These are phyloP conservation scores for Aurelia sp. DNA, from an alignment of 30 jellyfish, hydroid and myxozoan genomes.

Conservation along the genomic window DNA sequence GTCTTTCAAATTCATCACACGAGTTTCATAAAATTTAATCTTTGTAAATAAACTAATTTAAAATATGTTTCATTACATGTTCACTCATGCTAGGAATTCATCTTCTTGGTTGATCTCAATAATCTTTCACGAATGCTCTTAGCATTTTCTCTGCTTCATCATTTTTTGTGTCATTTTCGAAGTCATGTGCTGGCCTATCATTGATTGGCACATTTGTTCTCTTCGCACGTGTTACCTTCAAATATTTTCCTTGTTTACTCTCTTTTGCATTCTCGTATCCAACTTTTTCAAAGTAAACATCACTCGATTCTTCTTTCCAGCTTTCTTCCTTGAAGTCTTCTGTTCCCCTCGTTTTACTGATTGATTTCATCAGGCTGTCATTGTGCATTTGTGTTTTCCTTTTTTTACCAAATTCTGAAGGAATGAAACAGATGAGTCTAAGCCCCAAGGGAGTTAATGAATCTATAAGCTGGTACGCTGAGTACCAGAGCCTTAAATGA, in stretches of 20 bases:
- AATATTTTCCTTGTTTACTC: background rate
- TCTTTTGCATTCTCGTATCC: constrained; percentile 24
- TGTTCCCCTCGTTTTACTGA: background rate
- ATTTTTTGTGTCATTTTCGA: background rate
- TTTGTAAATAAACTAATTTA: no score
- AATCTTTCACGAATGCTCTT: background rate
- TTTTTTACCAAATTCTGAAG: constrained; percentile 40
- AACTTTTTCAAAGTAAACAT: constrained; percentile 19
- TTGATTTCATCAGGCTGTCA: background rate
- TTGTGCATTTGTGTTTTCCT: background rate
- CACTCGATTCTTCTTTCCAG: constrained; percentile 36
- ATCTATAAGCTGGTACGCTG: no score
- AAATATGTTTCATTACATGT: background rate
- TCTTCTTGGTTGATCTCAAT: background rate
- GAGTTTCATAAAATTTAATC: no score
- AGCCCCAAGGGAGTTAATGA: no score
- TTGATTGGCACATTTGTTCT: background rate
- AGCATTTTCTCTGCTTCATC: background rate
- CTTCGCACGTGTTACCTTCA: background rate
- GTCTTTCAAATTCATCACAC: no score
- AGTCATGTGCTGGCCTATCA: background rate
- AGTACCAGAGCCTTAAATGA: no score
- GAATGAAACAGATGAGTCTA: background rate
- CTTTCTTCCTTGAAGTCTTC: constrained; percentile 22
- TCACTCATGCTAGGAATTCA: constrained; percentile 4